Base-by-base conservation (phyloP, 2,888 invertebrate genomes). In the Rhodophaea formosa region DNA sequence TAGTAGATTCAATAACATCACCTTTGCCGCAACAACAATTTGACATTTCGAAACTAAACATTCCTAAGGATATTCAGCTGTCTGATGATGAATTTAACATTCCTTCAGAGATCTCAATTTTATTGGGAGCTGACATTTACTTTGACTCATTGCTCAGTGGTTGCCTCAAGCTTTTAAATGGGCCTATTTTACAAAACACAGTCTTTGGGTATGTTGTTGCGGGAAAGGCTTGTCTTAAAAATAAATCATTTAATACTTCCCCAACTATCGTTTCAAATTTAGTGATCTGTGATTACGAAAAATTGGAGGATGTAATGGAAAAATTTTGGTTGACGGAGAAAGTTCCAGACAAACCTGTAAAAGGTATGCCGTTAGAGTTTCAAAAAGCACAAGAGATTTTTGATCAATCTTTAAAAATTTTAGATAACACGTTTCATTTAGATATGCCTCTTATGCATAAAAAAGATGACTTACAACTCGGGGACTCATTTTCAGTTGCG, bases 261-360 rank as follows among this genome's bases (percentile, higher is more conserved):
- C 12, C n/a, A n/a, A n/a, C n/a, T 46, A 12, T 46, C 0, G 46
- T 46, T 7, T 23, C 46, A 46, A 46, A 46, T 46, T 12, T 46
- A n/a, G 46, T 23, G n/a, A 46, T 46, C 8, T 14, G n/a, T 32
- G 30, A 49, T 30, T 30, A 14, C 12, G 51, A 42, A 17, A 65
- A 62, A 12, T 62, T 67, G 47, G 59, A 62, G 52, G 35, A 65
- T 56, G 43, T 64, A 0, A 66, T 69, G 64, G 57, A 65, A 39
- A 23, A 60, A 10, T 69, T 69, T 56, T 66, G 67, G 69, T 44
- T 60, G 0, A 23, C 61, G 15, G 66, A 69, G 59, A 59, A 46
- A 14, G 23, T 53, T 10, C 52, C 52, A 8, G 32, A 51, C 8
- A 10, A n/a, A 8, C 17, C 39, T n/a, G 49, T 49, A n/a, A 17